phyloP scores from a whole-genome alignment of 2,113 vertebrate genomes.

The Phasianus colchicus region DNA sequence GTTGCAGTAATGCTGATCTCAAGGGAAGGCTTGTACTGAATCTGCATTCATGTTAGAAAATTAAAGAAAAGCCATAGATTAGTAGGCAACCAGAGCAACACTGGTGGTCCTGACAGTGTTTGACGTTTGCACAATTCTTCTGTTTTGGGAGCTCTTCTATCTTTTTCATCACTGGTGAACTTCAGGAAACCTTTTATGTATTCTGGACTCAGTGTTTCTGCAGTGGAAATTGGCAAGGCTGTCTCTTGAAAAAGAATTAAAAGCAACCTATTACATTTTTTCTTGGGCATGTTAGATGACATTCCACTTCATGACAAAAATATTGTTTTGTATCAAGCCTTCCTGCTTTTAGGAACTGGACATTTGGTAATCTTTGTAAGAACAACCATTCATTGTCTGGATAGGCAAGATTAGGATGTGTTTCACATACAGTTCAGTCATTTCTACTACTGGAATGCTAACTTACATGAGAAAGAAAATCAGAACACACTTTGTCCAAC shows the following conservation, averaged over 20 bases:
- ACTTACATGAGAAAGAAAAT: neutral
- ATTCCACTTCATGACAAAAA: neutral
- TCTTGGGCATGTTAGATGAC: neutral
- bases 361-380: neutral
- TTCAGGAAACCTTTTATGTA: neutral
- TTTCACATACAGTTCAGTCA: neutral
- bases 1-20: slow-evolving; percentile 40
- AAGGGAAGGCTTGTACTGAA: slow-evolving; percentile 11
- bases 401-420: neutral
- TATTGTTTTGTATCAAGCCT: neutral
- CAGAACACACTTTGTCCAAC: neutral
- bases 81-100: neutral
- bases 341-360: neutral
- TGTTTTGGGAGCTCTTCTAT: neutral
- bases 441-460: neutral
- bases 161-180: neutral
- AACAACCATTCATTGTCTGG: neutral
- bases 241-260: neutral
- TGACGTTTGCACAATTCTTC: neutral
- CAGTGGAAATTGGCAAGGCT: neutral
- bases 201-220: neutral
- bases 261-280: neutral
- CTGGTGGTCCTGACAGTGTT: neutral
- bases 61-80: neutral
- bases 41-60: neutral